Base-by-base conservation (phyloP, 2,888 invertebrate genomes). In the Rambutsinella grinnellia region DNA sequence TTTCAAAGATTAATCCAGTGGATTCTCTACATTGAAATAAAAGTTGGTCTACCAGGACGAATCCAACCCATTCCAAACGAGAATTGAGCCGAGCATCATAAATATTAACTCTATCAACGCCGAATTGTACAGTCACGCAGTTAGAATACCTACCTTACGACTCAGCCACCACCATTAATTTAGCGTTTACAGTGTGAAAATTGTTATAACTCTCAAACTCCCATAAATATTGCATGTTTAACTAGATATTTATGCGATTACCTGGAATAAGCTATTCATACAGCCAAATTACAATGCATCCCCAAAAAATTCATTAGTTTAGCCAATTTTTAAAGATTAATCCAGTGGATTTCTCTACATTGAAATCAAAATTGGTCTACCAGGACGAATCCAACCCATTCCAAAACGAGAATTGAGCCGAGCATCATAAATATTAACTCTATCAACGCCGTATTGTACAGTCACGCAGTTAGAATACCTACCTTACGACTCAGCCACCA, bases 131-230 rank as follows among this genome's bases (percentile, higher is more conserved):
- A 76, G 60, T 36, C 68, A 69, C 63, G 51, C 69, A 62, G 75
- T 76, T 76, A 76, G 75, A 75, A 26, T 75, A 76, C 75, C 75
- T 76, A 76, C 75, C 75, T 76, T 76, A 69, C 62, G 75, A 63
- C 75, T 76, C 75, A 76, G 68, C 75, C 63, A 76, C 63, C 75
- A 76, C 75, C 75, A 76, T 76, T 76, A 76, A 68, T 76, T 69
- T 76, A 76, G 75, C 75, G 56, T 68, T 75, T 76, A 76, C 75
- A 76, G 75, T 68, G 68, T 68, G 47, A 76, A 76, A 60, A 63
- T 62, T 76, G 75, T 75, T 75, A 76, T 76, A 63, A 63, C 72
- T 72, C 61, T 36, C 66, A 72, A 53, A 58, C 72, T 60, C 66
- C 28, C 49, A 51, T 57, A 36, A 10, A 58, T 21, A 24, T 36